Conservation (phyloP, 2,113 vertebrate species). For the Equus przewalskii region DNA sequence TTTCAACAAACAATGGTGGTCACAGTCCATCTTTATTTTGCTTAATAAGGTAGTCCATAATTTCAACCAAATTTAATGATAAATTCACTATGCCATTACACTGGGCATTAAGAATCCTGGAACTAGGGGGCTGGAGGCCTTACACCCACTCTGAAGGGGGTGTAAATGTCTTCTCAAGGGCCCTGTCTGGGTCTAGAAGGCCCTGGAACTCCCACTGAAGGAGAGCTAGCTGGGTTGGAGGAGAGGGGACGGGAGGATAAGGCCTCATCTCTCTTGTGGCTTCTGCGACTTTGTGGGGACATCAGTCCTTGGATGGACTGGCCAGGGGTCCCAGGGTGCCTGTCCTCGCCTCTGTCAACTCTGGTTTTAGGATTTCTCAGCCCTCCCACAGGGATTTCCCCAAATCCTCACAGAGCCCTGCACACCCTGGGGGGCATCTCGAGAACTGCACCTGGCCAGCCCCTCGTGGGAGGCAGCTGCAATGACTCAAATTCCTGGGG, state of each 20-base stretch:
- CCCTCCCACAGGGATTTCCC: too few species aligned
- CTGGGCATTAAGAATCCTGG: background rate
- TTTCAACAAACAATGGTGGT: background rate
- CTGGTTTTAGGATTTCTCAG: background rate
- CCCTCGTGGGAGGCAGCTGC: rapidly evolving
- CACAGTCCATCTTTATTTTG: background rate
- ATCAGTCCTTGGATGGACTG: background rate
- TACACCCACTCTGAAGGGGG: too few species aligned
- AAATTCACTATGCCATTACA: background rate
- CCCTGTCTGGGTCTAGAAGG: background rate
- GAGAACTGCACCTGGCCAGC: background rate
- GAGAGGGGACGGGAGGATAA: rapidly evolving
- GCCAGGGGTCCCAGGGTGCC: background rate
- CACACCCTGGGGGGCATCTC: background rate
- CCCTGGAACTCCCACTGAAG: too few species aligned
- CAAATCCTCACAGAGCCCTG: background rate
- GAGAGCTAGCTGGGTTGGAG: background rate
- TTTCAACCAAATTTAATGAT: background rate
- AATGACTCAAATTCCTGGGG: background rate
- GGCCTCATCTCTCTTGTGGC: background rate
- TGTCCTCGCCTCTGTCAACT: background rate
- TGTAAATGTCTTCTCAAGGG: background rate
- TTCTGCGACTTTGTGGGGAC: background rate
- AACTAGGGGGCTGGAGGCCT: background rate
- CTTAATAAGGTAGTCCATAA: background rate